Evolutionary conservation across 1,140 invertebrate genomes (phyloP), one percentile per base, ranked within the genome.

Genomic region (Diorhabda carinulata): DNA sequence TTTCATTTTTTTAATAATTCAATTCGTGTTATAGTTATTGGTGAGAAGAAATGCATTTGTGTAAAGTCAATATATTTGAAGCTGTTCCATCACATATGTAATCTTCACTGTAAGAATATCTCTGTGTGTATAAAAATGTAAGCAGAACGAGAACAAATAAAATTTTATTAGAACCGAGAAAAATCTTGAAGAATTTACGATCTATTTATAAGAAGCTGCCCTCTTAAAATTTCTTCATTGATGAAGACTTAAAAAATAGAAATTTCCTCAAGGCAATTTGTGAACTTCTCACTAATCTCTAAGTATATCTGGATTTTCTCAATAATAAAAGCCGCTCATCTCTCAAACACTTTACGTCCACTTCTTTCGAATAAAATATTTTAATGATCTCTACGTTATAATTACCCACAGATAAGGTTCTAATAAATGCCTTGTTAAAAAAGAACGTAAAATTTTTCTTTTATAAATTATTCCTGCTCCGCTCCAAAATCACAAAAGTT

Each of bases 281-380:
- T 60, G 44, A 67, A 67, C 57, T 67, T 67, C 60, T 61, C 66
- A 67, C 66, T 67, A 60, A 67, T 67, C 66, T 67, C 47, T 57
- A 9, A 59, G 66, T 44, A 67, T 67, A 67, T 67, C 66, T 67
- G 66, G 58, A 67, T 43, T 67, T 67, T 67, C 66, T 67, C 57
- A 61, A 56, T 61, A 61, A 67, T 67, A 67, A 67, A 67, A 67
- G 43, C 66, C 60, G 43, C 57, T 60, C 66, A 60, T 67, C 66
- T 60, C 44, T 43, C 56, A 57, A 66, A 59, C 64, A 66, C 57
- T 66, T 66, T 59, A 67, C 43, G 66, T 61, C 59, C 59, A 67
- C 57, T 43, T 25, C 66, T 45, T 57, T 10, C 57, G 45, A 67
- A 60, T 67, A 67, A 67, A 67, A 67, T 67, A 60, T 67, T 67